phyloP scores from a whole-genome alignment of 2,888 invertebrate species.

The Ormyrus pomaceus region DNA sequence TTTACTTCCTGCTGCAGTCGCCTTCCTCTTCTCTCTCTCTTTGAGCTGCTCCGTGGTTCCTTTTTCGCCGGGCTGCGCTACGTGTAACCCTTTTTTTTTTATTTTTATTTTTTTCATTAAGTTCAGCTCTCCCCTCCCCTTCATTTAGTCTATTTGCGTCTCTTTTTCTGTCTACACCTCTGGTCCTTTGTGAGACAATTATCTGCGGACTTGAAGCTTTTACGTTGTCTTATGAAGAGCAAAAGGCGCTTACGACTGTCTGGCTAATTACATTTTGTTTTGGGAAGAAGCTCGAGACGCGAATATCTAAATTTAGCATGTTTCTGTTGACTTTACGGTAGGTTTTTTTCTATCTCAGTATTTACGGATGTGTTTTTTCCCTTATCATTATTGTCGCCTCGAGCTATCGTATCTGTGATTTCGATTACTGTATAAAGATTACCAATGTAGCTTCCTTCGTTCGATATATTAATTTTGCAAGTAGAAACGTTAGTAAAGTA shows the following conservation, averaged over 20 bases:
- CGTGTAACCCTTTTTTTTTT: neutral
- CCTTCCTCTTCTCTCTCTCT: neutral
- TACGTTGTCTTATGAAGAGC: neutral
- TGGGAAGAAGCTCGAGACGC: neutral
- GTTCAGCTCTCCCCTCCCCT: neutral
- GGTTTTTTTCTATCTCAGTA: no score
- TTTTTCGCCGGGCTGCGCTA: neutral
- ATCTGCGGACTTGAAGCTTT: neutral
- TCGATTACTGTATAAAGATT: no score
- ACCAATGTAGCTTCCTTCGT: no score
- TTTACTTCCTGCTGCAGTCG: conserved; percentile 15
- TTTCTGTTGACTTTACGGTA: no score
- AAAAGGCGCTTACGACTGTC: neutral
- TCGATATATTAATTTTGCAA: no score
- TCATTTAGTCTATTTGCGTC: conserved; percentile 3
- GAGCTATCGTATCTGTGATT: no score
- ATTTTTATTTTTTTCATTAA: neutral
- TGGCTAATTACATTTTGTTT: neutral
- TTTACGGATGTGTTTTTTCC: no score
- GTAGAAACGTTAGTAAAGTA: no score
- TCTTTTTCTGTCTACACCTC: neutral
- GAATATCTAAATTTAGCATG: no score
- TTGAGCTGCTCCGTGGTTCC: neutral
- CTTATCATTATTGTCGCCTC: no score
- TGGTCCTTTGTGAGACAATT: neutral